phyloP scores from a whole-genome alignment of 2,888 invertebrate species.

The Trisateles emortualis region DNA sequence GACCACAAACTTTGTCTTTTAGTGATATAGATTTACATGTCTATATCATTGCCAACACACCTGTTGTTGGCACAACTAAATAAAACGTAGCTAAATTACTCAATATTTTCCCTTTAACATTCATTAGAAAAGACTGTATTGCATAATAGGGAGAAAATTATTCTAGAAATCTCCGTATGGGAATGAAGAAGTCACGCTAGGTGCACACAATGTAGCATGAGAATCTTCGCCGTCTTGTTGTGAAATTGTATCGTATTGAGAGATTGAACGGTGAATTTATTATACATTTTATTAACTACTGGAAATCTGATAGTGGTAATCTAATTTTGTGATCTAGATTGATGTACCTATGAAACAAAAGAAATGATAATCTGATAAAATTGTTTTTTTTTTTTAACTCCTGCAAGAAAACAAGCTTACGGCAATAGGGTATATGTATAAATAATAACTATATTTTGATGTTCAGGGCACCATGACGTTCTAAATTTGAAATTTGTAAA shows the following conservation, averaged over 20 bases:
- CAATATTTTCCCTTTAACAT: constrained; percentile 9
- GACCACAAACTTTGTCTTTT: too few species aligned
- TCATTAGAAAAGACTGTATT: constrained; percentile 10
- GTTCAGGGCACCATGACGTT: too few species aligned
- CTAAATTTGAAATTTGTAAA: too few species aligned
- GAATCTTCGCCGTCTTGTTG: constrained; percentile 14
- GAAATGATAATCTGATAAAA: too few species aligned
- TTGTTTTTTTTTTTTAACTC: too few species aligned
- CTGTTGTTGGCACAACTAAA: constrained; percentile 12
- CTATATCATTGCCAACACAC: constrained; percentile 1
- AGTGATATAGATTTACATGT: neutral
- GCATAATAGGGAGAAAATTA: constrained; percentile 12
- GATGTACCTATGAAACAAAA: too few species aligned
- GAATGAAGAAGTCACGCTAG: constrained; percentile 13
- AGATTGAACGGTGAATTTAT: constrained; percentile 12
- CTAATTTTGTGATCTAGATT: too few species aligned
- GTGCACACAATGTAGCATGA: constrained; percentile 13
- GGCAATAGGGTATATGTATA: too few species aligned
- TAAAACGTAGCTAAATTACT: constrained; percentile 10
- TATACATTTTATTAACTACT: neutral
- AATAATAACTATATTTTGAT: too few species aligned
- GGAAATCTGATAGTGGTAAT: too few species aligned
- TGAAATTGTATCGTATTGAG: constrained; percentile 32
- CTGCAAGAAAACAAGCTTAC: too few species aligned
- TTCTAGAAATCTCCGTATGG: constrained; percentile 15